Evolutionary conservation across 2,113 vertebrate species (phyloP), one percentile per base, ranked within the genome.

Genomic region (Lepisosteus oculatus): DNA sequence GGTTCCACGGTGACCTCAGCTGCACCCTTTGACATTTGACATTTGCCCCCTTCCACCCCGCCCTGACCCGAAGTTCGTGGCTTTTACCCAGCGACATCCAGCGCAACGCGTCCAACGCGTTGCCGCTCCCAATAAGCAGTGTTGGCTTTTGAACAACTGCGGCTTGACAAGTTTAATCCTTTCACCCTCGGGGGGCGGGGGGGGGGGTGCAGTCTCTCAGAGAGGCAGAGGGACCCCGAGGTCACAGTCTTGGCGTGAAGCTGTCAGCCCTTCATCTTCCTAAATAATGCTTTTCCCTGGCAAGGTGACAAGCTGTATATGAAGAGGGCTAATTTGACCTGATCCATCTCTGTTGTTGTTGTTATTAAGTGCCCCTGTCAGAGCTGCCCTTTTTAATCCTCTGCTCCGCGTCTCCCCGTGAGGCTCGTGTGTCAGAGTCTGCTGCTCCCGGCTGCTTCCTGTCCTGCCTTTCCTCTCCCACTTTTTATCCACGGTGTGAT

Each of bases 211-310:
- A 51, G 47, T 5, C 9, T 9, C 47, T 51, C 9, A 9, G 47
- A 51, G 71, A 72, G 76, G 72, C 15, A 62, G 47, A 14, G 11
- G 63, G 70, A n/a, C 55, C 51, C 64, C 43, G 59, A 17, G 76
- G 76, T 77, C 63, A 43, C 62, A 17, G 1, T 55, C 47, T 72
- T 62, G 41, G 2, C 14, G 15, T 73, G 66, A 75, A 77, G 66
- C 67, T 72, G 73, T 79, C 73, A 14, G 66, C 59, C 80, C 79
- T 78, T 80, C 86, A 86, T 85, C 88, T 83, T 80, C 80, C 84
- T 80, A 8, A 81, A 83, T 79, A 69, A 74, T 83, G 86, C 80
- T 79, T 78, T 70, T 61, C 68, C 68, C 77, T 84, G 85, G 86
- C 85, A 86, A 81, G 83, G 74, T 73, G 76, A 80, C 79, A 66